Base-by-base conservation (phyloP, 2,888 invertebrate species). In the Lycaena phlaeas region DNA sequence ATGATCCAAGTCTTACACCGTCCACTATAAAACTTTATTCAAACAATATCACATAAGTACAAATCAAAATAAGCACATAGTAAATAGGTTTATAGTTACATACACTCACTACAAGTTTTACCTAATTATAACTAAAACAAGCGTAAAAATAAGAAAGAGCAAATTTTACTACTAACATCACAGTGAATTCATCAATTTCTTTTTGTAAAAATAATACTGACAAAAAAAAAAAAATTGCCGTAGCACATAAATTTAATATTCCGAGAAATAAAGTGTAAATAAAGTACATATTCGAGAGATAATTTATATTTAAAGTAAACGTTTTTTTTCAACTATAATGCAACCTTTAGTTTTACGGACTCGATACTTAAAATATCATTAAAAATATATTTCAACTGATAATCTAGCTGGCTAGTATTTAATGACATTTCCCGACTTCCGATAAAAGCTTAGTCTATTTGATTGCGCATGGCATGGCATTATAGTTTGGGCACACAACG, bases 131-230 rank as follows among this genome's bases (percentile, higher is more conserved):
- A 29, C 14, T 29, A 29, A 29, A 14, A 29, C 12, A 12, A 12
- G 11, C 6, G 9, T 34, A 34, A 34, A 34, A 11, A 17, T 22
- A 31, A 18, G 7, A 22, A 7, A 6, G 12, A 27, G 14, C 12
- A 27, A 27, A 14, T 29, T 31, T 22, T 34, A 34, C 9, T 9
- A 34, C 34, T 22, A 34, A 34, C 34, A 34, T 34, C 34, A 34
- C 34, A 34, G 34, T 18, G n/a, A 34, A 12, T 12, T 34, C 18
- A 27, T 22, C 4, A 7, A 22, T 7, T 22, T 9, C n/a, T n/a
- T 34, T 9, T 22, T 7, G 11, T 18, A 34, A 34, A 34, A 34
- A 7, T 34, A 34, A 34, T 34, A 34, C 34, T 34, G 34, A 9
- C 22, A 34, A 31, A 31, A 12, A 34, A 18, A 34, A 22, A n/a